Conservation (phyloP, 1,140 invertebrate species). For the Melipona quadrifasciata region DNA sequence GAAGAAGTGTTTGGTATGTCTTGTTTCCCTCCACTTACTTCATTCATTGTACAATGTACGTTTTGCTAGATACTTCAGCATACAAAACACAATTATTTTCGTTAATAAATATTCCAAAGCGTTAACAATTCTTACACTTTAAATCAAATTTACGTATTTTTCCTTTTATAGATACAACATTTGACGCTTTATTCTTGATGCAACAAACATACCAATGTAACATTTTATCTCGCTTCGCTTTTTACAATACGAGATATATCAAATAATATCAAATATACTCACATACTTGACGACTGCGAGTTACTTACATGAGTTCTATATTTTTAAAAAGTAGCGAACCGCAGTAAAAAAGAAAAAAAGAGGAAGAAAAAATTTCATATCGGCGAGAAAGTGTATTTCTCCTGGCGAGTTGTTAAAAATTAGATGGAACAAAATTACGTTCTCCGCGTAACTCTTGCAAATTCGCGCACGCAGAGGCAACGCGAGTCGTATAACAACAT, state of each 20-base stretch:
- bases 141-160: background rate
- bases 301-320: background rate
- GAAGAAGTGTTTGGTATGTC: slow-evolving; percentile 79
- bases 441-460: background rate
- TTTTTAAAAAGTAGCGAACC: background rate
- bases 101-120: background rate
- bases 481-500: slow-evolving; percentile 53
- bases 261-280: background rate
- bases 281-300: background rate
- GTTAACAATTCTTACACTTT: background rate
- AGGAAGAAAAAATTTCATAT: too few relatives aligned
- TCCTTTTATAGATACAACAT: background rate
- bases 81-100: slow-evolving; percentile 6
- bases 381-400: background rate
- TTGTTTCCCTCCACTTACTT: slow-evolving; percentile 80
- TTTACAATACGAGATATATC: background rate
- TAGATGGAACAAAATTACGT: background rate
- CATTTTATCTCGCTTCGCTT: background rate
- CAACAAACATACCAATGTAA: background rate
- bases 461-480: background rate
- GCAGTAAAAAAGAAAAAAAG: background rate
- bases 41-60: slow-evolving; percentile 77
- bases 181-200: background rate
- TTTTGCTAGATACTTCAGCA: slow-evolving; percentile 23
- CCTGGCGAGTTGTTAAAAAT: background rate